Base-by-base conservation (phyloP, 1,140 invertebrate genomes). In the Ceratina australensis region DNA sequence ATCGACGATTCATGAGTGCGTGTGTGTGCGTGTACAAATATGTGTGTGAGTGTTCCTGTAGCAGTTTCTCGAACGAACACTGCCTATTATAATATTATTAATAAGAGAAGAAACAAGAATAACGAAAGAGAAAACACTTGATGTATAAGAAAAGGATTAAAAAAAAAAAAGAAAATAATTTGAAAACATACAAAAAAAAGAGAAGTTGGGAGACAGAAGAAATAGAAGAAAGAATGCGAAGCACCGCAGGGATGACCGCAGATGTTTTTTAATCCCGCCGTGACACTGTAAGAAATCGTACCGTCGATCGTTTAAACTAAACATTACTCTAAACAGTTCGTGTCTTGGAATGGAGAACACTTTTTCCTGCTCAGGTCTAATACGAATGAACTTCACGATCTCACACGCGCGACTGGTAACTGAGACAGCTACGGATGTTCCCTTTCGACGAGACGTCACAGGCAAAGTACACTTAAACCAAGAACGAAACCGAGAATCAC, bases 41-140 rank as follows among this genome's bases (percentile, higher is more conserved):
- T 7, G 60, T n/a, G 15, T 24, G 74, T 22, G 66, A n/a, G n/a
- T 67, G 65, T 83, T 83, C 50, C 50, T 61, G 83, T 85, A 85
- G 84, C 84, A 85, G 84, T 85, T 85, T 85, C 83, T 85, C 76
- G 72, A 67, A 85, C 84, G 83, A 85, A 85, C 84, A 85, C 84
- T 85, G 84, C 84, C 84, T 82, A 69, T 85, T 80, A 77, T 80
- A 72, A 64, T 13, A 80, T 72, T 85, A 85, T 79, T 65, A 59
- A 81, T 79, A 65, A 71, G 64, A n/a, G 52, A 28, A 61, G 24
- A 26, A n/a, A 61, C 20, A 61, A 54, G 33, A 42, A 3, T 2
- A 18, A 24, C n/a, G 47, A 76, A 69, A 61, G 42, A 24, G 3
- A 20, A 7, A 26, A 54, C 24, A n/a, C 50, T 66, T 47, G 47